Conservation (phyloP, 35 echinoderm and acorn worm species). For the Ptychodera flava region DNA sequence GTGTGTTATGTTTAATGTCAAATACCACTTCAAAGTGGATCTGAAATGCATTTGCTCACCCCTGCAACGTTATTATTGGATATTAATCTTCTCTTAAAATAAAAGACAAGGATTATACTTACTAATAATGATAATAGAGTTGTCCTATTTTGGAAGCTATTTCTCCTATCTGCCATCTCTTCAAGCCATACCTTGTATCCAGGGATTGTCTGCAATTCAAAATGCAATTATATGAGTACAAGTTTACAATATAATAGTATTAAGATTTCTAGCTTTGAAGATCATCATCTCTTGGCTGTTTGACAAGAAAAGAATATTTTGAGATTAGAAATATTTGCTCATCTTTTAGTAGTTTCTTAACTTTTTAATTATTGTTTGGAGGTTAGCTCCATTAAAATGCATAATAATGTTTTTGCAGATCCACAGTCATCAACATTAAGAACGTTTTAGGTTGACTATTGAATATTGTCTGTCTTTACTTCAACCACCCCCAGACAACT, state of each 20-base stretch:
- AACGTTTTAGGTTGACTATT: no score
- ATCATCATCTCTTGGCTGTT: not conserved
- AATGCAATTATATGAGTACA: not conserved
- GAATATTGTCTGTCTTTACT: no score
- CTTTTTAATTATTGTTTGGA: not conserved
- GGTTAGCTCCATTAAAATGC: no score
- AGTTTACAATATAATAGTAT: not conserved
- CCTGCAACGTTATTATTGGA: no score
- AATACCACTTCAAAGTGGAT: no score
- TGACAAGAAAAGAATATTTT: not conserved
- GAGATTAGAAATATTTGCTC: not conserved
- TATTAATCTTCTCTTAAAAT: no score
- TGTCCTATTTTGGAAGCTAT: constrained; percentile 99
- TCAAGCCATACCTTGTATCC: constrained; percentile 83
- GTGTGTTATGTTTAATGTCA: no score
- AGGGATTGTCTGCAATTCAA: constrained; percentile 47
- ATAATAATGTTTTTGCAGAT: no score
- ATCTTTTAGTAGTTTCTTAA: not conserved
- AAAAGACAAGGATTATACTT: no score
- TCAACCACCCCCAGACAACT: no score
- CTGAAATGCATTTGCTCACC: no score
- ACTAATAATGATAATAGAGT: constrained; percentile 99
- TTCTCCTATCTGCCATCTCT: constrained; percentile 98
- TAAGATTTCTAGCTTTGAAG: not conserved
- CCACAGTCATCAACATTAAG: no score